phyloP scores from a whole-genome alignment of 2,888 invertebrate genomes.

The Scaptodrosophila latifasciaeformis region DNA sequence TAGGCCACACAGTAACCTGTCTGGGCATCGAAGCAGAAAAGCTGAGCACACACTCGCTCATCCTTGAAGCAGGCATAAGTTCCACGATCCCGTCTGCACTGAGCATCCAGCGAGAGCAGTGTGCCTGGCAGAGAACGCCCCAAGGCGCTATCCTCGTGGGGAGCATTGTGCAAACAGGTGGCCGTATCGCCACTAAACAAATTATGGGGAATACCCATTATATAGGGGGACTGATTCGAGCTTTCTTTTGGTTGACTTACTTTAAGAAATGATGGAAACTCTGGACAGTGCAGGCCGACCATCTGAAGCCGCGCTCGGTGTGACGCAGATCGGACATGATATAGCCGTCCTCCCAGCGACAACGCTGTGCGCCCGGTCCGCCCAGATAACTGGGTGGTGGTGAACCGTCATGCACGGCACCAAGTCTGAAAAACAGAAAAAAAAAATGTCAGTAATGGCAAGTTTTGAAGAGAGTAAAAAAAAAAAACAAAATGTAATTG shows the following conservation, averaged over 20 bases:
- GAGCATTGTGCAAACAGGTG: slow-evolving; percentile 93
- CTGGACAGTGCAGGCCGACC: slow-evolving; percentile 94
- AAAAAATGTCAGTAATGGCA: neutral
- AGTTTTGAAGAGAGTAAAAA: neutral
- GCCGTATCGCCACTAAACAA: slow-evolving; percentile 90
- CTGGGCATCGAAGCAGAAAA: slow-evolving; percentile 95
- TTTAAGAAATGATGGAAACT: slow-evolving; percentile 97
- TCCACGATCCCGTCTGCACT: slow-evolving; percentile 93
- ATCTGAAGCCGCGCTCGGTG: slow-evolving; percentile 95
- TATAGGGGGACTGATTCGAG: neutral
- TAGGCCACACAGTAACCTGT: slow-evolving; percentile 97
- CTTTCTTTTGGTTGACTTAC: slow-evolving; percentile 77
- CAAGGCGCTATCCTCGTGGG: slow-evolving; percentile 93
- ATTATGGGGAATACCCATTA: neutral
- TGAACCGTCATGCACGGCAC: slow-evolving; percentile 97
- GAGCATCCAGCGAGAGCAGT: slow-evolving; percentile 90
- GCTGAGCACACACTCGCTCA: slow-evolving; percentile 94
- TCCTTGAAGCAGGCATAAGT: slow-evolving; percentile 91
- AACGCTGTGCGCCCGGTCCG: slow-evolving; percentile 95
- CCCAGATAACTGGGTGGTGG: slow-evolving; percentile 95
- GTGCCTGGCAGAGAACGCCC: slow-evolving; percentile 93
- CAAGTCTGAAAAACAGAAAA: slow-evolving; percentile 81
- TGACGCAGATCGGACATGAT: slow-evolving; percentile 96
- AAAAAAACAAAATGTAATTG: slow-evolving; percentile 44
- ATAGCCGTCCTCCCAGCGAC: slow-evolving; percentile 96